Conservation (phyloP, 2,797 vertebrate species). For the Anas bahamensis region DNA sequence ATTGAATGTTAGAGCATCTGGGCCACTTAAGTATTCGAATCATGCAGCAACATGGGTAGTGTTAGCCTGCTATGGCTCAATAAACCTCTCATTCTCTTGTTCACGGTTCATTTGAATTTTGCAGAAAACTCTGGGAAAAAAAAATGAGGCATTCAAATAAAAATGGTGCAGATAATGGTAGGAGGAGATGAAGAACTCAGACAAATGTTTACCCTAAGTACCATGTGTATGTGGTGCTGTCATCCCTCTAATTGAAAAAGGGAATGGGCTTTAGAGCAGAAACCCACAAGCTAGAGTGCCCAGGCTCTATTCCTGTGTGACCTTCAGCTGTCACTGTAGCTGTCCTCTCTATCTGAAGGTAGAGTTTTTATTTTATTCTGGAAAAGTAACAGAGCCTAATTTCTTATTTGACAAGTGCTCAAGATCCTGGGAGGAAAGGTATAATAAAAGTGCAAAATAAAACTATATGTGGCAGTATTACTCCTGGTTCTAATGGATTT, state of each 20-base stretch:
- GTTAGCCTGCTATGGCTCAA: slow-evolving; percentile 70
- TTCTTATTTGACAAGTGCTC: slow-evolving; percentile 58
- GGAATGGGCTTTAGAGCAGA: slow-evolving; percentile 51
- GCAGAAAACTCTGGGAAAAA: slow-evolving; percentile 58
- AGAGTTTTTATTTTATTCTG: slow-evolving; percentile 33
- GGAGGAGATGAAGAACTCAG: slow-evolving; percentile 67
- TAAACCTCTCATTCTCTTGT: slow-evolving; percentile 70
- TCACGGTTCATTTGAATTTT: slow-evolving; percentile 76
- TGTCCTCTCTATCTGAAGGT: slow-evolving; percentile 15
- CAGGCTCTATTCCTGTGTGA: slow-evolving; percentile 38
- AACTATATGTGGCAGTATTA: slow-evolving; percentile 58
- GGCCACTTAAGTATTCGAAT: slow-evolving; percentile 70
- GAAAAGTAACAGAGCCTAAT: slow-evolving; percentile 42
- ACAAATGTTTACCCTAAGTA: slow-evolving; percentile 68
- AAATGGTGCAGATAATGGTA: slow-evolving; percentile 66
- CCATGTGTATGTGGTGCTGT: slow-evolving; percentile 29
- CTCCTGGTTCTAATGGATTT: slow-evolving; percentile 61
- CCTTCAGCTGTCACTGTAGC: slow-evolving; percentile 45
- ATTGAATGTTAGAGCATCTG: slow-evolving; percentile 72
- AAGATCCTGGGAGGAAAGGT: slow-evolving; percentile 38
- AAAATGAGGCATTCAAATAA: slow-evolving; percentile 53
- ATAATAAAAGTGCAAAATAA: slow-evolving; percentile 64
- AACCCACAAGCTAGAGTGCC: background rate
- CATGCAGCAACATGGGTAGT: slow-evolving; percentile 65
- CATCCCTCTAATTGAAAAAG: slow-evolving; percentile 52